Evolutionary conservation across 1,140 invertebrate genomes (phyloP).

Genomic region (Trichonephila inaurata): DNA sequence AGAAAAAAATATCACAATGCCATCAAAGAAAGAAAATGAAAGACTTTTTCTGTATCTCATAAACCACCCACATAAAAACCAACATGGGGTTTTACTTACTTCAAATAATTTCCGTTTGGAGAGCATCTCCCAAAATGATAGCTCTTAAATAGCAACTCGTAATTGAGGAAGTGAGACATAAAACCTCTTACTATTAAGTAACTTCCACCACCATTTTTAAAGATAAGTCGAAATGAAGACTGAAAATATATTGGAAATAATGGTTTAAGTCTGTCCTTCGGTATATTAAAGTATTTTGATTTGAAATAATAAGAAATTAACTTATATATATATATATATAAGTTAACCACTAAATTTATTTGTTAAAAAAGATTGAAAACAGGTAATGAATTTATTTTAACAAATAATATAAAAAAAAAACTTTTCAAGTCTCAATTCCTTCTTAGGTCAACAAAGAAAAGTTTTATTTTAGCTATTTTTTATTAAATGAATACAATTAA

Average conservation of each 20-base stretch:
- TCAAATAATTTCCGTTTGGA: conserved; percentile 53
- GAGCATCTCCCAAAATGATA: conserved; percentile 28
- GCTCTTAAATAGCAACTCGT: conserved; percentile 13
- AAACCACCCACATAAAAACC: not conserved
- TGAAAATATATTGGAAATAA: not conserved
- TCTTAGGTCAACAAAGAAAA: too few species aligned
- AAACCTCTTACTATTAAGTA: conserved; percentile 33
- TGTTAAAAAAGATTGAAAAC: too few species aligned
- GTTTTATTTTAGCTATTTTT: too few species aligned
- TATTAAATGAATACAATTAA: too few species aligned
- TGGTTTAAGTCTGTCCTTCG: not conserved
- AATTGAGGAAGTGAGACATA: conserved; percentile 52
- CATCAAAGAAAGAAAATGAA: not conserved
- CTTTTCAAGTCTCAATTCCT: too few species aligned
- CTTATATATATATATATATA: too few species aligned
- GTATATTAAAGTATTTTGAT: not conserved
- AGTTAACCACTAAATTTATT: too few species aligned
- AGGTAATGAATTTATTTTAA: too few species aligned
- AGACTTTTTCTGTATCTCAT: not conserved
- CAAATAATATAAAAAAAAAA: too few species aligned
- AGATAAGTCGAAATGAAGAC: not conserved
- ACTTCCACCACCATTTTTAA: conserved; percentile 2
- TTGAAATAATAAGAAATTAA: too few species aligned
- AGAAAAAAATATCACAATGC: not conserved
- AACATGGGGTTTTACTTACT: conserved; percentile 1